Conservation (phyloP, 1,140 invertebrate genomes). For the fruit fly (Drosophila melanogaster) region DNA sequence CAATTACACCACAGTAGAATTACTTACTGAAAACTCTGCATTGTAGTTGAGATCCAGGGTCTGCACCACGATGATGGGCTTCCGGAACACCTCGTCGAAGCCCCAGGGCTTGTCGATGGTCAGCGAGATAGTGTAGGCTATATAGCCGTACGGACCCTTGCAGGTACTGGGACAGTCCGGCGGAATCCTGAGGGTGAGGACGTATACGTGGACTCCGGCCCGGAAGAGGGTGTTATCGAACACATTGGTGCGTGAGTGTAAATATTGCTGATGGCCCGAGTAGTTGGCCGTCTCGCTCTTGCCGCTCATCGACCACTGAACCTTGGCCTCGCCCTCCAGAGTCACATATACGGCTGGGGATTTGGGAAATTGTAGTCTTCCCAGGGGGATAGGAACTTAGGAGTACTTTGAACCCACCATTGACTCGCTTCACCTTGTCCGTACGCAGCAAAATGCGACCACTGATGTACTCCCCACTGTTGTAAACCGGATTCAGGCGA, state of each 20-base stretch:
- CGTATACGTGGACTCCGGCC: conserved; percentile 86
- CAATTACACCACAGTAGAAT: neutral
- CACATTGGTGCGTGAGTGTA: conserved; percentile 80
- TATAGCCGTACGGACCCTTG: conserved; percentile 89
- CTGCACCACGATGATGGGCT: conserved; percentile 89
- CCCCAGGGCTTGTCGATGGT: conserved; percentile 90
- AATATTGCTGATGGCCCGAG: conserved; percentile 78
- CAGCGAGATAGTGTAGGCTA: conserved; percentile 89
- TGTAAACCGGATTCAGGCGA: conserved; percentile 76
- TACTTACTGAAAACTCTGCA: conserved; percentile 70
- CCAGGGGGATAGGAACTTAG: neutral
- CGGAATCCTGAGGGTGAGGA: conserved; percentile 85
- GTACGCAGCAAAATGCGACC: conserved; percentile 76
- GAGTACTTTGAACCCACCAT: conserved; percentile 54
- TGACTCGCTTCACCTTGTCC: conserved; percentile 79
- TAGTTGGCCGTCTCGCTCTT: conserved; percentile 80
- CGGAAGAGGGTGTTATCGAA: conserved; percentile 85
- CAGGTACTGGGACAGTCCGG: conserved; percentile 88
- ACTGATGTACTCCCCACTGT: conserved; percentile 79
- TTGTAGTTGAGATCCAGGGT: conserved; percentile 90
- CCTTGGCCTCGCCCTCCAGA: conserved; percentile 80
- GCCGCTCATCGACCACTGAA: conserved; percentile 82
- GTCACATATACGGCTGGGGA: conserved; percentile 76
- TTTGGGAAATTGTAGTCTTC: conserved; percentile 1
- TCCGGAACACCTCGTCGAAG: conserved; percentile 90